A percentile compares a stretch with the other conserved stretches of the same genome.
phyloP scores from a whole-genome alignment of 2,113 vertebrate genomes.

The Acrocephalus arundinaceus region DNA sequence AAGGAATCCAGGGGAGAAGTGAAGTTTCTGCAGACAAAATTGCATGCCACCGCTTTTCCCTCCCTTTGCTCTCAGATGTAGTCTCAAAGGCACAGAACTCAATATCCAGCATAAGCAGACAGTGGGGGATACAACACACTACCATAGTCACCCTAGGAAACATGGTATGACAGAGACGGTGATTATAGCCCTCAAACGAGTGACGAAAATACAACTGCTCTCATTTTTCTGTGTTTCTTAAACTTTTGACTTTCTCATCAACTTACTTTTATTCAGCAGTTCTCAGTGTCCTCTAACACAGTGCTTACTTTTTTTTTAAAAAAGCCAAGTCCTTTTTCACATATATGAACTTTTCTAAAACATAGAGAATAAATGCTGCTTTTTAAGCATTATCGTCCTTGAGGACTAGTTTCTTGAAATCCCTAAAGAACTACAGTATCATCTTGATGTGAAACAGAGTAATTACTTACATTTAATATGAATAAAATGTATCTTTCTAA shows the following conservation, averaged over 20 bases:
- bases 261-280: not conserved
- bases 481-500: not conserved
- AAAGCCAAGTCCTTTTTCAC: not conserved
- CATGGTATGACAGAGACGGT: not conserved
- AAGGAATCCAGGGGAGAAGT: not conserved
- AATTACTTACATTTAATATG: not conserved
- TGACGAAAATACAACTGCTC: not conserved
- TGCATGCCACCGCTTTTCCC: fast-evolving
- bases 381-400: not conserved
- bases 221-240: not conserved
- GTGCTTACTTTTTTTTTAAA: not conserved
- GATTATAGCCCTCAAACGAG: not conserved
- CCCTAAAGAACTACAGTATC: not conserved
- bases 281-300: not conserved
- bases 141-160: not conserved
- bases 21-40: not conserved
- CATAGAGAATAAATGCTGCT: not conserved
- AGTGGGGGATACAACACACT: not conserved
- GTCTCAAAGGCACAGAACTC: not conserved
- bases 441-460: not conserved
- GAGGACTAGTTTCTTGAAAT: not conserved
- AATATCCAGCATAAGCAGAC: not conserved
- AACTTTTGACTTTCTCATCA: not conserved
- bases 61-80: no score
- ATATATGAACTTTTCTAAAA: not conserved